phyloP scores from a whole-genome alignment of 2,888 invertebrate genomes.

The Lycaena phlaeas region DNA sequence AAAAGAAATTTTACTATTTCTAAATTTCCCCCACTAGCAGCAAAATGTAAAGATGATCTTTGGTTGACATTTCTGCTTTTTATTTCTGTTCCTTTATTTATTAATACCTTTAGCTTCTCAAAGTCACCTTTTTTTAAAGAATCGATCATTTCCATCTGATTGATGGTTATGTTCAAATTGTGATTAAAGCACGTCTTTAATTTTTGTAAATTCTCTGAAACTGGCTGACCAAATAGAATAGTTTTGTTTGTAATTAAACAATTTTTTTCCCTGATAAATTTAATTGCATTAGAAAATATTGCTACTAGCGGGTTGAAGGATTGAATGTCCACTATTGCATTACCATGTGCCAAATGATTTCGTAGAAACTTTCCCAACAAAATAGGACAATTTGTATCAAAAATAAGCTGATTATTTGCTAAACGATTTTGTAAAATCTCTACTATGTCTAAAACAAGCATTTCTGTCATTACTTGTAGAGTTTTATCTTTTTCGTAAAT shows the following conservation, averaged over 20 bases:
- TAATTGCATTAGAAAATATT: neutral
- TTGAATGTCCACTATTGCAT: conserved; percentile 1
- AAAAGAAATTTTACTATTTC: conserved; percentile 6
- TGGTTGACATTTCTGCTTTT: neutral
- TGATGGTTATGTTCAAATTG: neutral
- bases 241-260: neutral
- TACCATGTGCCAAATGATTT: conserved; percentile 2
- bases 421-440: neutral
- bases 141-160: neutral
- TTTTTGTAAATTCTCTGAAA: neutral
- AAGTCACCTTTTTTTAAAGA: conserved; percentile 1
- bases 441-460: neutral
- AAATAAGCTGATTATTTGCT: neutral
- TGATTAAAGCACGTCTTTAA: neutral
- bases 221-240: neutral
- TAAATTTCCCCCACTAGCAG: conserved; percentile 4
- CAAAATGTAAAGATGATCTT: neutral
- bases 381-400: neutral
- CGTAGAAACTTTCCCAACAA: neutral
- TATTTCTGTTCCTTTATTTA: conserved; percentile 3
- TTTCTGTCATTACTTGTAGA: neutral
- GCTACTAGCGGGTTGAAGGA: neutral
- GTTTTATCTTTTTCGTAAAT: neutral
- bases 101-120: neutral
- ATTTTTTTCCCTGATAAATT: neutral